Conservation (phyloP, 2,113 vertebrate species). For the Notarius lentiginosus region DNA sequence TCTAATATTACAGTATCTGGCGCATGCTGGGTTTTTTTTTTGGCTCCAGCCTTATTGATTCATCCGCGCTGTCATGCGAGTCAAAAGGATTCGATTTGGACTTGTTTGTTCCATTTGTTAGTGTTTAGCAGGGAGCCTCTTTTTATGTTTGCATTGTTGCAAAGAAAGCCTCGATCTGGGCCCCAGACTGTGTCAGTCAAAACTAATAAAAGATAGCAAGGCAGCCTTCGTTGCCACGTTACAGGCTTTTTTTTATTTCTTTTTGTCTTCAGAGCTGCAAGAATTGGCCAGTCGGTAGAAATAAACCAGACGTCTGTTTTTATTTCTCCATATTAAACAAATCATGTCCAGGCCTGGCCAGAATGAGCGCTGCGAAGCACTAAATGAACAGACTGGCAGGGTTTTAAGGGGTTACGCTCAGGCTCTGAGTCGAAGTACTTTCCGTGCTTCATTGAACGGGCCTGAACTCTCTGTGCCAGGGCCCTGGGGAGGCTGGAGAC, state of each 20-base stretch:
- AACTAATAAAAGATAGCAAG: conserved; percentile 42
- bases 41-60: conserved; percentile 25
- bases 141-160: conserved; percentile 57
- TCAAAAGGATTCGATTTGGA: conserved; percentile 35
- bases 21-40: background rate
- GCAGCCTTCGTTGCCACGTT: conserved; percentile 48
- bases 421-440: conserved; percentile 7
- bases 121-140: conserved; percentile 46
- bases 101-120: conserved; percentile 40
- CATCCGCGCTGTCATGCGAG: conserved; percentile 27
- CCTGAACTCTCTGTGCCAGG: conserved; percentile 66
- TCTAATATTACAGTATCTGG: conserved; percentile 36
- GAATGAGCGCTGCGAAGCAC: conserved; percentile 1
- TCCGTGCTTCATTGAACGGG: conserved; percentile 50
- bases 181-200: conserved; percentile 53
- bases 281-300: conserved; percentile 49
- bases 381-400: conserved; percentile 22
- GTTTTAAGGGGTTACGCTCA: background rate
- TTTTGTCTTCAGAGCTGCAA: conserved; percentile 39
- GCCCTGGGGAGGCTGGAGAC: conserved; percentile 57
- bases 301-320: conserved; percentile 44
- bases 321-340: conserved; percentile 55
- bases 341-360: conserved; percentile 54
- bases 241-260: conserved; percentile 49
- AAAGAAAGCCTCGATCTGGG: conserved; percentile 25